Evolutionary conservation across 2,113 vertebrate genomes (phyloP), one percentile per base, ranked within the genome.

Genomic region (Indri indri): DNA sequence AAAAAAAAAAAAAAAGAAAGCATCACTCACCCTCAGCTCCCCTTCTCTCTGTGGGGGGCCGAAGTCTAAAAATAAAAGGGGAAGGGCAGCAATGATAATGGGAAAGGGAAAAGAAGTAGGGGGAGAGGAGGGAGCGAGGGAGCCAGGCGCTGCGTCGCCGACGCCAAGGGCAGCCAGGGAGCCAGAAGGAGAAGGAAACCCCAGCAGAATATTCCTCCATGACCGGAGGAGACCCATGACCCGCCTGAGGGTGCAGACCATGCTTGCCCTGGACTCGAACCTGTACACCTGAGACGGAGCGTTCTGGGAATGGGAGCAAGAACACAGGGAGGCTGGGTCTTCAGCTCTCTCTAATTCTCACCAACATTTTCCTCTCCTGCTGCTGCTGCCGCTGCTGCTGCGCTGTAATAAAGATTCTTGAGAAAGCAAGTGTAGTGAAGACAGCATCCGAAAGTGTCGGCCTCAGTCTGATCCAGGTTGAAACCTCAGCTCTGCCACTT

Each of bases 51-150:
- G 59, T 42, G 8, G 45, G n/a, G 57, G 12, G 47, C 45, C 20
- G 3, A 74, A 25, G 40, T 27, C 2, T 1, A 59, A 90, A 32
- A 40, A 23, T 1, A 1, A 76, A 66, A 71, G 70, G 16, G 12
- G 84, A 88, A 47, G 9, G 4, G 25, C 6, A 65, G 32, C 16
- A 25, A 20, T 10, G 27, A 73, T n/a, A 71, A 52, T 20, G 20
- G n/a, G 37, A 47, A 81, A 12, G 9, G 8, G 13, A 10, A n/a
- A 22, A n/a, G 0, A 50, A n/a, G 30, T 12, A 5, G 3, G 1
- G 17, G 7, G n/a, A 2, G 5, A 9, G 14, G 6, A 3, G 8
- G 20, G 2, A 5, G 11, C 1, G 1, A 3, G 10, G 20, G 10
- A 25, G 68, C 37, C 20, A 77, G 79, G 11, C 3, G 18, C 45